Evolutionary conservation across 2,113 vertebrate genomes (phyloP).

Genomic region (Felis chaus): DNA sequence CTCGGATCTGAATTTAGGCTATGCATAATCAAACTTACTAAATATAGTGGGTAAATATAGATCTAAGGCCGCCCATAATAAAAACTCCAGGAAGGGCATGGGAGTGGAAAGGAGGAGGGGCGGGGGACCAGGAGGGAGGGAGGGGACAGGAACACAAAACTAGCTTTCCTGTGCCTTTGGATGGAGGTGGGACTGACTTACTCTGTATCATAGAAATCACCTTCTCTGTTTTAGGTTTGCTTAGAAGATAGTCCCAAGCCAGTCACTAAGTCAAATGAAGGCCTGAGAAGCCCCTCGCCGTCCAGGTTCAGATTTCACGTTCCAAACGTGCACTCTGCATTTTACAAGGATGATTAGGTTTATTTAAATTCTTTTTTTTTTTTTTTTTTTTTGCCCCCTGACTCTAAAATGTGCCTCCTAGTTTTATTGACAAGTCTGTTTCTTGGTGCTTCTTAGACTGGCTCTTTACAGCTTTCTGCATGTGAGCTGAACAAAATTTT

Average conservation of each 20-base stretch:
- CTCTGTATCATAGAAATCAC: not conserved
- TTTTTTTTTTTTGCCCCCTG: not conserved
- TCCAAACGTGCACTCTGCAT: not conserved
- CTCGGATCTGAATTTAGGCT: constrained; percentile 62
- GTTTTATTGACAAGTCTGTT: constrained; percentile 18
- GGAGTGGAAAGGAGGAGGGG: too few relatives aligned
- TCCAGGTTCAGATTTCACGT: not conserved
- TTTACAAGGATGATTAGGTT: constrained; percentile 31
- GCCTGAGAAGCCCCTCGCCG: constrained; percentile 16
- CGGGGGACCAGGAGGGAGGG: too few relatives aligned
- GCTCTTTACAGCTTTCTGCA: not conserved
- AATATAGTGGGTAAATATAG: constrained; percentile 67
- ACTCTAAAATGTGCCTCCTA: not conserved
- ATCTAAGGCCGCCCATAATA: constrained; percentile 46
- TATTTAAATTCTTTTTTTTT: not conserved
- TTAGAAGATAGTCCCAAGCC: constrained; percentile 42
- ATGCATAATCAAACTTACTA: constrained; percentile 69
- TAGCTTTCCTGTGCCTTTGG: not conserved
- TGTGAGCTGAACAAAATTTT: not conserved
- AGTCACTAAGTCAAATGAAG: constrained; percentile 57
- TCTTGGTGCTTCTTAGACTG: not conserved
- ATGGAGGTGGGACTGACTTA: not conserved
- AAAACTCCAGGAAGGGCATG: not conserved
- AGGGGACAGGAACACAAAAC: not conserved
- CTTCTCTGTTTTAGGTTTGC: constrained; percentile 66